Evolutionary conservation across 1,140 invertebrate species (phyloP), one percentile per base, ranked within the genome.

Genomic region (Drosophila orena): DNA sequence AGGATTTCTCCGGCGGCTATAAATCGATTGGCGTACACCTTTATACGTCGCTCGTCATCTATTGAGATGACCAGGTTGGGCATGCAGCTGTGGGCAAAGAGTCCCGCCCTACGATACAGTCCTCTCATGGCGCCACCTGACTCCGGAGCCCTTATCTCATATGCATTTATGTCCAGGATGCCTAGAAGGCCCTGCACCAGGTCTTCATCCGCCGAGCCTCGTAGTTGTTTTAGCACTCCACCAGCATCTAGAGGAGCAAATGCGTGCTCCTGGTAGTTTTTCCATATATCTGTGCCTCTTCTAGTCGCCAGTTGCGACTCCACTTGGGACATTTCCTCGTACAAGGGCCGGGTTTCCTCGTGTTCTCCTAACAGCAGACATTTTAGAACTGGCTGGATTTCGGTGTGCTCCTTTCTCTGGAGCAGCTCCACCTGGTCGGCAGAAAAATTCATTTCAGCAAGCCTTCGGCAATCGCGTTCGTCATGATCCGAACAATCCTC

Each of bases 51-150:
- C 46, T 93, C 91, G 69, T 95, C 94, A 77, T 95, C 94, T 4
- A 96, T 94, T 3, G 94, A 93, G 22, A 95, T 92, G 59, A 95
- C 94, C 7, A 95, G 94, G 79, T 96, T 96, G 8, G 93, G 93
- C 4, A 94, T 79, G 76, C 96, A 97, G 62, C 94, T 94, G 72
- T 96, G 96, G 6, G 95, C 93, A 91, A 96, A 94, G n/a, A 96
- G 89, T 0, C 94, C 93, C 1, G 95, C 94, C 44, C 93, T 92
- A 4, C 93, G 78, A 75, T 95, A 97, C 14, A 96, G 78, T 7
- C 94, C 96, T 27, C 95, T 93, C 53, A 96, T 92, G 2, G 93
- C 90, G 8, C 68, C 61, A 11, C 93, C 92, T 2, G 52, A 22
- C 43, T 90, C 81, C 0, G 94, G 94, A 3, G 94, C 94, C 38